Percentiles rank a stretch among this genome's conserved stretches.
Conservation (phyloP, 2,797 vertebrate genomes). For the Pitangus sulphuratus region DNA sequence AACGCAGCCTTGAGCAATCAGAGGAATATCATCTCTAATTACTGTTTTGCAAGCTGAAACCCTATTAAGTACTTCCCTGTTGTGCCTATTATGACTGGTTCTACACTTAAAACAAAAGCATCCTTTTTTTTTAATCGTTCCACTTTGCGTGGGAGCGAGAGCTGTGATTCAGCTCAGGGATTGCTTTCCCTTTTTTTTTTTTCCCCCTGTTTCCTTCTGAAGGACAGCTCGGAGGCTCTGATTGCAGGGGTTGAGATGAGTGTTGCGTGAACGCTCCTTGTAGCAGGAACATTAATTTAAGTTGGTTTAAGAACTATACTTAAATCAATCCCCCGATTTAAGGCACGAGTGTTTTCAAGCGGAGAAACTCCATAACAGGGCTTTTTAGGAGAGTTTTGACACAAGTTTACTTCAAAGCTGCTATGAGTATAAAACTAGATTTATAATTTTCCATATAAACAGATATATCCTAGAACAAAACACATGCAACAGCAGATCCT, state of each 20-base stretch:
- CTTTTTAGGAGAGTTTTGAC: not conserved
- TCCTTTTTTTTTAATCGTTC: not conserved
- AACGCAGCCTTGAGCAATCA: conserved; percentile 60
- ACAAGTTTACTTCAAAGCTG: not conserved
- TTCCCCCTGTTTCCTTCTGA: not conserved
- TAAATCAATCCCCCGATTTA: not conserved
- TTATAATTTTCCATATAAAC: fast-evolving
- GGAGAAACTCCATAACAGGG: not conserved
- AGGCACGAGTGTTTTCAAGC: not conserved
- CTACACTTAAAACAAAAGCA: conserved; percentile 59
- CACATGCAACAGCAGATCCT: not conserved
- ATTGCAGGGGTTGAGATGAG: not conserved
- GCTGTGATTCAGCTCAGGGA: not conserved
- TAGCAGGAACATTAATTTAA: not conserved
- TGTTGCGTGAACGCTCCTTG: fast-evolving
- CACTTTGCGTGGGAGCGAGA: not conserved
- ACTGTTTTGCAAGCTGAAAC: conserved; percentile 65
- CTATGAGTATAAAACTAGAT: fast-evolving
- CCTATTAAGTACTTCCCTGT: conserved; percentile 62
- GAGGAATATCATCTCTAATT: conserved; percentile 64
- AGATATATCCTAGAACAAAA: not conserved
- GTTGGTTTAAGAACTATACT: not conserved
- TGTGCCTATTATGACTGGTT: conserved; percentile 51
- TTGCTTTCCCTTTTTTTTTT: not conserved
- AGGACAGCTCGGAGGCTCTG: not conserved